Conservation (phyloP, 2,113 vertebrate genomes). For the Australoheros scitulus region DNA sequence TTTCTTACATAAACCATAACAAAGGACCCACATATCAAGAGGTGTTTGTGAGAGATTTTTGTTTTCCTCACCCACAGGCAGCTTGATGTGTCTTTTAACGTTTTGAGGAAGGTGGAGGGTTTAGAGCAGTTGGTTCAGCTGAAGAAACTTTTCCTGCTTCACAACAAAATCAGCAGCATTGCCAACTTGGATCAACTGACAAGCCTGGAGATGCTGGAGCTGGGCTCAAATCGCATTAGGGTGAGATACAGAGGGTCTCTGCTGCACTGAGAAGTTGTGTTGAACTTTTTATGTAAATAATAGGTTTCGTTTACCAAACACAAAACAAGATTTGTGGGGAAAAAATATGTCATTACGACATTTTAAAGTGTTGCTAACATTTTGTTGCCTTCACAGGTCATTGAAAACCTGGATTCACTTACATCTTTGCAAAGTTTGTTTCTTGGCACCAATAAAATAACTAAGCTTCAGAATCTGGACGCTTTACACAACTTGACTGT, state of each 20-base stretch:
- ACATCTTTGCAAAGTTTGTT: slow-evolving; percentile 91
- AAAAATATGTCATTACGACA: neutral
- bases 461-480: slow-evolving; percentile 94
- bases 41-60: neutral
- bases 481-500: slow-evolving; percentile 90
- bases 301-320: neutral
- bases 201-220: slow-evolving; percentile 91
- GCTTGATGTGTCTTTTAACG: slow-evolving; percentile 95
- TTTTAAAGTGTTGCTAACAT: neutral
- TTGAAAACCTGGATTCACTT: slow-evolving; percentile 91
- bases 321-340: neutral
- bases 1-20: neutral
- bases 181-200: slow-evolving; percentile 87
- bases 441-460: slow-evolving; percentile 98
- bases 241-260: slow-evolving; percentile 75
- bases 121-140: slow-evolving; percentile 86
- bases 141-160: slow-evolving; percentile 95
- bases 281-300: neutral
- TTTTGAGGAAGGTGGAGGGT: slow-evolving; percentile 92
- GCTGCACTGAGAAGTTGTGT: neutral
- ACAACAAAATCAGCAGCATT: slow-evolving; percentile 94
- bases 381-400: slow-evolving; percentile 79
- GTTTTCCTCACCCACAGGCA: slow-evolving; percentile 77
- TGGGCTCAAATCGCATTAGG: slow-evolving; percentile 97
- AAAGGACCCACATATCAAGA: neutral